Evolutionary conservation across 2,113 vertebrate species (phyloP).

Genomic region (Silurus meridionalis): DNA sequence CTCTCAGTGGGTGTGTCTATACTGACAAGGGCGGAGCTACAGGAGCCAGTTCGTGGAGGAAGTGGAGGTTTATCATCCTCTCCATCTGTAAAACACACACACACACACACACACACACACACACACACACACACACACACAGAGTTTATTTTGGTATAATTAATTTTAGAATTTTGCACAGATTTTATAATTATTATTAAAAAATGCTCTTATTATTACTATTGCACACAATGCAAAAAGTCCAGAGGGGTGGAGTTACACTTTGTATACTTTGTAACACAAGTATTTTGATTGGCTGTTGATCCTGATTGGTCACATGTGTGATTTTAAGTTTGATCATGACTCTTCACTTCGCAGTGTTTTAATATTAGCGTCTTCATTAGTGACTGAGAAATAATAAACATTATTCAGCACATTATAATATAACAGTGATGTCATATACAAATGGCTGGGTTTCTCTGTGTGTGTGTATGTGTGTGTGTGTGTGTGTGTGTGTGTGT

Average conservation of each 20-base stretch:
- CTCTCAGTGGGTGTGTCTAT: slow-evolving; percentile 78
- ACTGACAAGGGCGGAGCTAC: slow-evolving; percentile 55
- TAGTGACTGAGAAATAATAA: neutral
- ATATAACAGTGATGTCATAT: neutral
- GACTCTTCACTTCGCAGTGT: neutral
- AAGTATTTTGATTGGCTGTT: neutral
- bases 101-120: slow-evolving; percentile 22
- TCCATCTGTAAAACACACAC: slow-evolving; percentile 76
- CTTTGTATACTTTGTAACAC: no score
- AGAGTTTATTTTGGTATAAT: neutral
- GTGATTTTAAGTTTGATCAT: neutral
- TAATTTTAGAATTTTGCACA: no score
- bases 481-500: slow-evolving; percentile 13
- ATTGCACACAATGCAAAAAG: neutral
- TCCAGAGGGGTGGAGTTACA: neutral
- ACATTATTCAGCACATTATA: no score
- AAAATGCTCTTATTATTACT: no score
- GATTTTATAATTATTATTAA: no score
- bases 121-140: slow-evolving; percentile 25
- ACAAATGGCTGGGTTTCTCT: neutral
- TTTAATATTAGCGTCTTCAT: neutral
- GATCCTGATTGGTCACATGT: neutral
- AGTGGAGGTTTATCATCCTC: slow-evolving; percentile 93
- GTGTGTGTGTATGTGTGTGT: neutral
- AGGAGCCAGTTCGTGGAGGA: slow-evolving; percentile 86